Evolutionary conservation across 2,113 vertebrate species (phyloP).

Genomic region (Channa maculata): DNA sequence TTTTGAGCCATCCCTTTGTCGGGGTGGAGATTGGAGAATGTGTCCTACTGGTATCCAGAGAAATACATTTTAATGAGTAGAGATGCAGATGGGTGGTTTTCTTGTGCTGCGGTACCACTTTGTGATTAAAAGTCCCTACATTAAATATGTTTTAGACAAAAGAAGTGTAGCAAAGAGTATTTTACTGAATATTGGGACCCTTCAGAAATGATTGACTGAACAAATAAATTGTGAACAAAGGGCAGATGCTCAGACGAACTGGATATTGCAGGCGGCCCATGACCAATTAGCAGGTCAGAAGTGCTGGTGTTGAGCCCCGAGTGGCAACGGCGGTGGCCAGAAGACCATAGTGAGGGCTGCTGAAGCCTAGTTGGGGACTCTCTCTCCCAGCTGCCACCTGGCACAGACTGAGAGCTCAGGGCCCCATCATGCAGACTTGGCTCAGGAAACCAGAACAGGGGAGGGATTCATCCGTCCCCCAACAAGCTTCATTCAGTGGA

Average conservation of each 20-base stretch:
- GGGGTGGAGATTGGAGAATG: conserved; percentile 27
- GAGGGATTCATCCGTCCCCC: conserved; percentile 81
- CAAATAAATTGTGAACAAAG: conserved; percentile 8
- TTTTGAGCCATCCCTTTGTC: conserved; percentile 51
- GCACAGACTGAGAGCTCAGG: conserved; percentile 72
- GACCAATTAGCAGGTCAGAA: conserved; percentile 64
- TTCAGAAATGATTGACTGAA: neutral
- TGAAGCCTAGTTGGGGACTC: conserved; percentile 76
- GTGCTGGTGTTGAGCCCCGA: conserved; percentile 56
- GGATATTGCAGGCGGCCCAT: conserved; percentile 7
- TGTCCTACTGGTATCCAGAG: conserved; percentile 38
- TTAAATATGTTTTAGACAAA: neutral
- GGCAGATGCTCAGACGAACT: conserved; percentile 5
- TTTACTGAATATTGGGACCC: neutral
- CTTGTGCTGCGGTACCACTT: neutral
- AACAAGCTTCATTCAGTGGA: conserved; percentile 78
- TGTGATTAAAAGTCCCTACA: conserved; percentile 14
- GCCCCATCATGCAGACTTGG: conserved; percentile 75
- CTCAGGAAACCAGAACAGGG: conserved; percentile 78
- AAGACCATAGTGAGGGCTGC: conserved; percentile 64
- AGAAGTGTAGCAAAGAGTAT: neutral
- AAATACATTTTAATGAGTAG: conserved; percentile 42
- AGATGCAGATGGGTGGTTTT: conserved; percentile 32
- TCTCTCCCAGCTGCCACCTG: conserved; percentile 86
- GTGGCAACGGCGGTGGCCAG: conserved; percentile 66